A percentile compares a stretch with the other conserved stretches of the same genome.
Evolutionary conservation across 2,888 invertebrate species (phyloP).

Genomic region (Cephus rjabovi): DNA sequence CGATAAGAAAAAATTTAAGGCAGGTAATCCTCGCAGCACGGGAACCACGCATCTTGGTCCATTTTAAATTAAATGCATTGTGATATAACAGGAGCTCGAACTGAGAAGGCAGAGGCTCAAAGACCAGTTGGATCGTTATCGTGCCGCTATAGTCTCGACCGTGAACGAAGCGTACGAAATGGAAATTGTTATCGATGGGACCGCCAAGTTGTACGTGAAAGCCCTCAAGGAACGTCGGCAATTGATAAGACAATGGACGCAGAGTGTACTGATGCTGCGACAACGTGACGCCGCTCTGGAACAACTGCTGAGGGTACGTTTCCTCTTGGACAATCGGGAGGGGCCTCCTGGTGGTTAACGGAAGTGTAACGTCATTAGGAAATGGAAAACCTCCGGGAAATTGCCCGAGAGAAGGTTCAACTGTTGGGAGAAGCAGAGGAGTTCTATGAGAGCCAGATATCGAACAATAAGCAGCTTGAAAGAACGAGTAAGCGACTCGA

Average conservation of each 20-base stretch:
- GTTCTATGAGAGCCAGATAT: slow-evolving; percentile 72
- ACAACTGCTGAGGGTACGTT: slow-evolving; percentile 66
- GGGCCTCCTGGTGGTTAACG: neutral
- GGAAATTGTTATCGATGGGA: slow-evolving; percentile 70
- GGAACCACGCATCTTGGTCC: neutral
- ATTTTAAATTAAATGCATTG: neutral
- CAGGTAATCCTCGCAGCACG: slow-evolving; percentile 21
- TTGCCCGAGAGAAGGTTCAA: slow-evolving; percentile 68
- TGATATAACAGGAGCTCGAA: slow-evolving; percentile 67
- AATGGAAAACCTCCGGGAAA: slow-evolving; percentile 67
- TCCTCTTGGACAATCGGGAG: neutral
- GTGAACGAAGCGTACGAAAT: slow-evolving; percentile 70
- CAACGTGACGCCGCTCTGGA: slow-evolving; percentile 78
- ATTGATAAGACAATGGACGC: slow-evolving; percentile 80
- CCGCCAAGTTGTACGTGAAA: slow-evolving; percentile 68
- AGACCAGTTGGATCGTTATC: slow-evolving; percentile 67
- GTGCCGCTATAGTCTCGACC: slow-evolving; percentile 65
- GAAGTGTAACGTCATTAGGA: slow-evolving; percentile 62
- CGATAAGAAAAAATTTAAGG: slow-evolving; percentile 77
- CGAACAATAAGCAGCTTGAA: slow-evolving; percentile 70
- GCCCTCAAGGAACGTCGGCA: slow-evolving; percentile 76
- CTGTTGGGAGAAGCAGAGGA: slow-evolving; percentile 71
- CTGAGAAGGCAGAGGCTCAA: slow-evolving; percentile 69
- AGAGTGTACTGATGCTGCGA: slow-evolving; percentile 76
- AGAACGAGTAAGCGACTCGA: slow-evolving; percentile 63